Base-by-base conservation (phyloP, 53 echinoderm and acorn worm genomes). In the Henricia sp. region DNA sequence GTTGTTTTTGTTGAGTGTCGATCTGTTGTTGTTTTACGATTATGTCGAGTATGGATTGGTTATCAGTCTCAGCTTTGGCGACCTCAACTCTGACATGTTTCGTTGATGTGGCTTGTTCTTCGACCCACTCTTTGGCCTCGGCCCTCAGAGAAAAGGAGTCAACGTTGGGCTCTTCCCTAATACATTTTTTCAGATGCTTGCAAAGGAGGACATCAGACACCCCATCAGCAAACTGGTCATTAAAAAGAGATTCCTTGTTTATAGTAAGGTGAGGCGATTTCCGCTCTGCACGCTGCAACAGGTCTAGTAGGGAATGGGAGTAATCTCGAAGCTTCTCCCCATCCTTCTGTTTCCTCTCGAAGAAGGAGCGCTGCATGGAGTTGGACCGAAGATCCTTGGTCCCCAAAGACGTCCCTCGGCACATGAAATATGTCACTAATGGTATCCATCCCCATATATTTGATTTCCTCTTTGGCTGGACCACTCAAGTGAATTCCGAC, bases 91-190 rank as follows among this genome's bases (percentile, higher is more conserved):
- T 69, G 14, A n/a, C n/a, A n/a, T n/a, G n/a, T n/a, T n/a, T n/a
- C n/a, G n/a, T n/a, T n/a, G n/a, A n/a, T n/a, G n/a, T n/a, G n/a
- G n/a, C n/a, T n/a, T n/a, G 11, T 37, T 68, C 69, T 19, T 69
- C 69, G 13, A 44, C 69, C 69, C 69, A 69, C 3, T 69, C 46
- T 20, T 42, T 69, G 9, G 69, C 69, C 43, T 69, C 69, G 19
- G 69, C 1, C 9, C 69, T 40, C 2, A 69, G 3, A 2, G 69
- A 37, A 10, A 69, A 69, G n/a, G 43, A 69, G 21, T 69, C 69
- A 21, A 40, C 26, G 19, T 16, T 42, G 10, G 21, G n/a, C n/a
- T n/a, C n/a, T n/a, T n/a, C n/a, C n/a, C n/a, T n/a, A n/a, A n/a
- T n/a, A n/a, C n/a, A n/a, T 8, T 69, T 69, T 28, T 38, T 69